Evolutionary conservation across 37 sponge, comb jelly and placozoan species (phyloP).

Genomic region (Agelas oroides): DNA sequence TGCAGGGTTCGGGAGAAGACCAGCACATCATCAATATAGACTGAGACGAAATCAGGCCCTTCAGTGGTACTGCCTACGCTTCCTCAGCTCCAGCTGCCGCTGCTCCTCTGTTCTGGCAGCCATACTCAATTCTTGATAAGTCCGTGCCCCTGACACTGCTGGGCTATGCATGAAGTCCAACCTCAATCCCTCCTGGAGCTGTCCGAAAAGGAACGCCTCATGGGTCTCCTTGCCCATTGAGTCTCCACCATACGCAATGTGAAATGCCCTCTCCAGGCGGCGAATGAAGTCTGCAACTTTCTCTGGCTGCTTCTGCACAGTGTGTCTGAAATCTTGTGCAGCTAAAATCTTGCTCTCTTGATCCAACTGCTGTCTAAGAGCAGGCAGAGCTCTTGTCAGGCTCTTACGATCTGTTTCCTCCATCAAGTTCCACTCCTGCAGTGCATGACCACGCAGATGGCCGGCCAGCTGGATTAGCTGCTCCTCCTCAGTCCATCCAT

Average conservation of each 20-base stretch:
- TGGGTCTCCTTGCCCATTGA: slow-evolving; percentile 16
- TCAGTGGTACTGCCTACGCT: slow-evolving; percentile 33
- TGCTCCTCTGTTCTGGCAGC: slow-evolving; percentile 57
- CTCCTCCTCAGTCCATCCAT: too few species aligned
- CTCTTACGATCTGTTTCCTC: too few species aligned
- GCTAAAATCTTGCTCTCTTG: too few species aligned
- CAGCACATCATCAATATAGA: slow-evolving; percentile 55
- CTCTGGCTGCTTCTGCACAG: slow-evolving; percentile 43
- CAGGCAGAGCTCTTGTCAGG: too few species aligned
- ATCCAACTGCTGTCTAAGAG: too few species aligned
- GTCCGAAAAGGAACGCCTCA: slow-evolving; percentile 34
- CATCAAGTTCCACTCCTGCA: too few species aligned
- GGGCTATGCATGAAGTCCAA: slow-evolving; percentile 33
- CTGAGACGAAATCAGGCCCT: too few species aligned
- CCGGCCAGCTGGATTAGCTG: too few species aligned
- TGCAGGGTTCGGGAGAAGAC: slow-evolving; percentile 38
- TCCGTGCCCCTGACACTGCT: slow-evolving; percentile 52
- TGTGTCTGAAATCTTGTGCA: too few species aligned
- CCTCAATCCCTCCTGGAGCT: slow-evolving; percentile 56
- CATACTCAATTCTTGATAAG: slow-evolving; percentile 41
- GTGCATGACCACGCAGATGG: too few species aligned
- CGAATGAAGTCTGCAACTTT: slow-evolving; percentile 10
- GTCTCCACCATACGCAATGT: slow-evolving; percentile 47
- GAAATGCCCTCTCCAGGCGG: slow-evolving; percentile 34
- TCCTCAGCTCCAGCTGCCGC: slow-evolving; percentile 22